Evolutionary conservation across 2,113 vertebrate genomes (phyloP), one percentile per base, ranked within the genome.

Genomic region (Notiomystis cincta): DNA sequence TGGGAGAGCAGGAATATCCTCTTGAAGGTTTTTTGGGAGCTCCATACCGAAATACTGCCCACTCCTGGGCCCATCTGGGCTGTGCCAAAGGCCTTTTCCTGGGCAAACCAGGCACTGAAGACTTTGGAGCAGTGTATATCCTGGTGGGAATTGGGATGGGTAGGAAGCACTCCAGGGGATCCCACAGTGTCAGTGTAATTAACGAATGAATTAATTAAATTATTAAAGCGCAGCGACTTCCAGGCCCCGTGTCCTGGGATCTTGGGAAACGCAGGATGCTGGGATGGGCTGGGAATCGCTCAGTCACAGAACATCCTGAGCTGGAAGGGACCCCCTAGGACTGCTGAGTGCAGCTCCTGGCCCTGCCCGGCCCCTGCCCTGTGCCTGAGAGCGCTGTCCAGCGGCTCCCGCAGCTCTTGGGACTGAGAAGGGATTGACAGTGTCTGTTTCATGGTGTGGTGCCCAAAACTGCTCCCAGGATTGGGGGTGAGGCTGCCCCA

Each of bases 41-140:
- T 40, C 45, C 28, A 0, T 9, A 4, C 33, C 5, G 11, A 16
- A 30, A 37, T 0, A 4, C 23, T 2, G 0, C 3, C 13, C 7
- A 5, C 13, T 51, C 22, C 37, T 15, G 33, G 23, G 33, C 38
- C 35, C 61, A 8, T 16, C 37, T 57, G 61, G 61, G 35, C 9
- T 44, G 31, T 86, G 57, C 57, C 57, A 33, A 51, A 61, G 33
- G 45, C 56, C 60, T 67, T 50, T 51, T 30, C 62, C 38, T 60
- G 54, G 45, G 28, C 33, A 78, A 61, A 28, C 9, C 30, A 45
- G 65, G 47, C 19, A 14, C 8, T 61, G 57, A 7, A 40, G n/a
- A 7, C 50, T 53, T 47, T 17, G 64, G 37, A 70, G 73, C 33
- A 27, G 33, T 4, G 33, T 21, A 3, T 21, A 22, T 58, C 31